Evolutionary conservation across 1,140 invertebrate species (phyloP).

Genomic region (Cotesia typhae): DNA sequence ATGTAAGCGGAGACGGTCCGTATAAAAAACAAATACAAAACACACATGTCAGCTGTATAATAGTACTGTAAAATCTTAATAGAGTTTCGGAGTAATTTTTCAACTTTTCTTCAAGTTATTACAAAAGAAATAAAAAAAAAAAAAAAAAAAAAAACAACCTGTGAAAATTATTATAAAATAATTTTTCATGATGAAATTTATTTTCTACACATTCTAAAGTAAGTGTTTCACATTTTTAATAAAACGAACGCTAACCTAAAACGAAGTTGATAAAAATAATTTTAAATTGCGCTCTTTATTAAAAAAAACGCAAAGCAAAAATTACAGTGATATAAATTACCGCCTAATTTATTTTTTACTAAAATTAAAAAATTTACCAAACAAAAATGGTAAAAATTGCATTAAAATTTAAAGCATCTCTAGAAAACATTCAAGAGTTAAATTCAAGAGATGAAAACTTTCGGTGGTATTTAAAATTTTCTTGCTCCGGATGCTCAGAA

Average conservation of each 20-base stretch:
- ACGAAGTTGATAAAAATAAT: background rate
- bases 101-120: too few relatives aligned
- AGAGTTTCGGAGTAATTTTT: too few relatives aligned
- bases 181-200: too few relatives aligned
- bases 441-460: conserved; percentile 73
- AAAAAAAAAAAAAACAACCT: too few relatives aligned
- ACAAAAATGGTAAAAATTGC: conserved; percentile 76
- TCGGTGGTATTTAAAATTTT: conserved; percentile 76
- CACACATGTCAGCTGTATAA: too few relatives aligned
- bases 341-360: background rate
- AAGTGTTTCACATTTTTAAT: background rate
- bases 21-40: too few relatives aligned
- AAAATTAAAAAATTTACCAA: conserved; percentile 32
- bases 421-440: conserved; percentile 76
- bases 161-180: too few relatives aligned
- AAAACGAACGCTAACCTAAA: background rate
- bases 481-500: conserved; percentile 84
- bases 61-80: too few relatives aligned
- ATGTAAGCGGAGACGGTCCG: too few relatives aligned
- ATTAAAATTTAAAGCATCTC: conserved; percentile 72
- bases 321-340: background rate
- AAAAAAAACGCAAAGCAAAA: background rate
- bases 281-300: background rate
- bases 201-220: too few relatives aligned
- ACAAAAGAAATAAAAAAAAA: too few relatives aligned